Evolutionary conservation across 2,113 vertebrate species (phyloP).

Genomic region (Megaceryle torquata): DNA sequence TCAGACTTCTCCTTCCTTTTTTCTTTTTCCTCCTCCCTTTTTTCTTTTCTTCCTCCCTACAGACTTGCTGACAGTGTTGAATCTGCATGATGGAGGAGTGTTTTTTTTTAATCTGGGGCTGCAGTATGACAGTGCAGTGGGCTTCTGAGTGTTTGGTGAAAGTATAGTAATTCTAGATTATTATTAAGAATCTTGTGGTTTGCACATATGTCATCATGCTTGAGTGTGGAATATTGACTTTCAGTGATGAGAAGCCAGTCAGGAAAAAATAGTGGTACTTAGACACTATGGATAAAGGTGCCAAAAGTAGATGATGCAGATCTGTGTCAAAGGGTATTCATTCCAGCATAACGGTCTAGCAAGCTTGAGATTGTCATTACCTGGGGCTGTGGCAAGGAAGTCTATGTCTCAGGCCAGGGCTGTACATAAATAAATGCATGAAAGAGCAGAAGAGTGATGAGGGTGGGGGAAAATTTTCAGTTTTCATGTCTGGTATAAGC

Average conservation of each 20-base stretch:
- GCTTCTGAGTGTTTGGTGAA: neutral
- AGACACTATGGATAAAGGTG: neutral
- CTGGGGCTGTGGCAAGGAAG: neutral
- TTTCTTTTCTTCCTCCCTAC: neutral
- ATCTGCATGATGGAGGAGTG: neutral
- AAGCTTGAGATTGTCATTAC: neutral
- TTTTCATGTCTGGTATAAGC: rapidly evolving
- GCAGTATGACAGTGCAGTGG: neutral
- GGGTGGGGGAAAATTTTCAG: neutral
- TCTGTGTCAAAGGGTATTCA: neutral
- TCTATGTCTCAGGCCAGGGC: neutral
- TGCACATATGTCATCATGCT: rapidly evolving
- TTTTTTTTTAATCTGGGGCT: neutral
- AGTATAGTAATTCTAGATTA: neutral
- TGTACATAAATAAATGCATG: neutral
- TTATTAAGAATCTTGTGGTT: neutral
- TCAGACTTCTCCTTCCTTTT: neutral
- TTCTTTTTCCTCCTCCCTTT: neutral
- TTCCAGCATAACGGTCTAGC: neutral
- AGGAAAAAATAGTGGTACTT: neutral
- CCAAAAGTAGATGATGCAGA: neutral
- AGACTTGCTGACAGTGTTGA: neutral
- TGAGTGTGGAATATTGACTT: neutral
- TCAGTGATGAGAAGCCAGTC: neutral
- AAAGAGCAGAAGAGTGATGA: neutral